Evolutionary conservation across 1,140 invertebrate species (phyloP).

Genomic region (Ceratitis capitata): DNA sequence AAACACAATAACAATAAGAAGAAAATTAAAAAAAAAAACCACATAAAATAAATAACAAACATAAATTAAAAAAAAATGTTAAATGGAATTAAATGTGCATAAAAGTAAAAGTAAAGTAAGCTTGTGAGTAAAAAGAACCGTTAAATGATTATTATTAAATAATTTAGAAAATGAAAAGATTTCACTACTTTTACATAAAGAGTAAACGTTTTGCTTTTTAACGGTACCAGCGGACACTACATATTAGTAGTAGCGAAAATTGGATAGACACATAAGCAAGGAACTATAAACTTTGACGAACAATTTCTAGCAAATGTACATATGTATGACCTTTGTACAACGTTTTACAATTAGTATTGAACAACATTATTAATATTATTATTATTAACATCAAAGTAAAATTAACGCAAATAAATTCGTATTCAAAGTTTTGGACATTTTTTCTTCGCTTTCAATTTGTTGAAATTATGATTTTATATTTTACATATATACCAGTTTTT

Average conservation of each 20-base stretch:
- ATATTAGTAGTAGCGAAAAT: constrained; percentile 24
- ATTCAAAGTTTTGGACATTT: constrained; percentile 66
- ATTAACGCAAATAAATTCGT: constrained; percentile 54
- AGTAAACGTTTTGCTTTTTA: background rate
- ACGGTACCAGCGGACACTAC: background rate
- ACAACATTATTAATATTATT: constrained; percentile 19
- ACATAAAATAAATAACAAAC: background rate
- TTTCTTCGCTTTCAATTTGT: constrained; percentile 44
- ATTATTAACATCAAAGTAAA: background rate
- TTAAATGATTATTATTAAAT: background rate
- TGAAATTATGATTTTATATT: constrained; percentile 38
- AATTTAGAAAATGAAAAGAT: background rate
- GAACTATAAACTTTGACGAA: no score
- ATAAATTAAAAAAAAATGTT: background rate
- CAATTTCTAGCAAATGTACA: constrained; percentile 15
- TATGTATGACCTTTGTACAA: constrained; percentile 20
- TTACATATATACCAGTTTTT: background rate
- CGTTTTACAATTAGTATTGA: constrained; percentile 36
- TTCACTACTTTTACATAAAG: background rate
- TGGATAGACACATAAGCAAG: background rate
- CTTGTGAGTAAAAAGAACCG: background rate
- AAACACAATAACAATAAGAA: constrained; percentile 50
- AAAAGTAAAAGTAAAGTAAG: background rate
- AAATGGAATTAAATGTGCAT: background rate
- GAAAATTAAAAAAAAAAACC: background rate